Evolutionary conservation across 1,140 invertebrate genomes (phyloP).

Genomic region (Aricia agestis): DNA sequence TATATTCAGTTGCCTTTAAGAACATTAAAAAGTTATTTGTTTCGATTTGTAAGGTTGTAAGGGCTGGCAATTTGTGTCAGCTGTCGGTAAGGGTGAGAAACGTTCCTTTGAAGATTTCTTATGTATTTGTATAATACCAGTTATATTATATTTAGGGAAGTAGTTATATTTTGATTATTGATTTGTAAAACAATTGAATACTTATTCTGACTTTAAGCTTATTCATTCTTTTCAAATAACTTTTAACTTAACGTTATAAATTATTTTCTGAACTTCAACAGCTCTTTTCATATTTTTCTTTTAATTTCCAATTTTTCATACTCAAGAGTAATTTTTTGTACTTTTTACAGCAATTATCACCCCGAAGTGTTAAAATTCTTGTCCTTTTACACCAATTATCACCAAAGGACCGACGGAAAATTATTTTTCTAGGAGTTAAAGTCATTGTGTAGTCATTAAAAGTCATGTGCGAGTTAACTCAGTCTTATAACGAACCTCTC

Average conservation of each 20-base stretch:
- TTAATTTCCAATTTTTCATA: background rate
- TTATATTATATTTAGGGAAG: too few species aligned
- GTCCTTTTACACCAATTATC: too few species aligned
- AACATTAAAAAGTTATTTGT: constrained; percentile 14
- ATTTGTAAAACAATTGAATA: too few species aligned
- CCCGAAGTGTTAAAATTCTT: too few species aligned
- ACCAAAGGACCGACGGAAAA: background rate
- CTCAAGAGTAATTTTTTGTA: background rate
- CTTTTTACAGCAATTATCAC: background rate
- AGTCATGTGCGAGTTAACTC: background rate
- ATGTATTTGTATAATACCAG: too few species aligned
- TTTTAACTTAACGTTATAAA: background rate
- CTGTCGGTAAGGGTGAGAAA: background rate
- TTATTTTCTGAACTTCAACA: background rate
- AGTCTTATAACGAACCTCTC: background rate
- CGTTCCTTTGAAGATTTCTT: background rate
- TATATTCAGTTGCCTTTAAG: background rate
- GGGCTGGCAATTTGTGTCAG: background rate
- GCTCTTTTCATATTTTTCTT: background rate
- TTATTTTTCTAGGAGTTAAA: background rate
- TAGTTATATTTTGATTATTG: too few species aligned
- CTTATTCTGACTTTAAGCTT: too few species aligned
- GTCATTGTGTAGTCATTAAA: background rate
- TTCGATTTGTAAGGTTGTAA: constrained; percentile 1
- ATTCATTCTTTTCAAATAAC: too few species aligned